Conservation (phyloP, 2,113 vertebrate species). For the Campylomormyrus numenius region DNA sequence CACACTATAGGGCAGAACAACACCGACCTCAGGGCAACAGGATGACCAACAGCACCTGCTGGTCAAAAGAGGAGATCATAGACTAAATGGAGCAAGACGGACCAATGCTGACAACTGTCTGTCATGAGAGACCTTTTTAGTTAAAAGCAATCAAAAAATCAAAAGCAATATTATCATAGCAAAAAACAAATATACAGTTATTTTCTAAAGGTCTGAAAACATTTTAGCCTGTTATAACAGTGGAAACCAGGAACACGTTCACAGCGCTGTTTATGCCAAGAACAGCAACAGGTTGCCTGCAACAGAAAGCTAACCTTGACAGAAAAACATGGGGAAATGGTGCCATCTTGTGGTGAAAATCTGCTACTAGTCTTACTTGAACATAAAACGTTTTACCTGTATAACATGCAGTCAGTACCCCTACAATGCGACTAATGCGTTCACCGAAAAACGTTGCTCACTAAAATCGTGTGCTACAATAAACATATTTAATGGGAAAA, state of each 20-base stretch:
- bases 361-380: not conserved
- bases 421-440: not conserved
- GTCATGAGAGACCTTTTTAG: not conserved
- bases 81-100: too few relatives aligned
- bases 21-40: too few relatives aligned
- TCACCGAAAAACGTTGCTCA: not conserved
- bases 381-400: not conserved
- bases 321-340: not conserved
- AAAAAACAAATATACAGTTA: not conserved
- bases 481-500: not conserved
- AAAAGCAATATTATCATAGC: not conserved
- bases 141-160: not conserved
- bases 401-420: not conserved
- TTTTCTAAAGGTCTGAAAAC: not conserved
- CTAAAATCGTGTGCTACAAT: not conserved
- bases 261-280: not conserved
- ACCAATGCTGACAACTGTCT: not conserved
- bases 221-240: not conserved
- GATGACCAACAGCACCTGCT: too few relatives aligned
- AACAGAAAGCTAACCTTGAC: not conserved
- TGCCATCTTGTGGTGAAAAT: not conserved
- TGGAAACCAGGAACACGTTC: not conserved
- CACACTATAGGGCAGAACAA: too few relatives aligned
- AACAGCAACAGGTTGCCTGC: not conserved
- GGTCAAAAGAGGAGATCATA: too few relatives aligned